Conservation (phyloP, 2,888 invertebrate species). For the Platerodrilus igneus region DNA sequence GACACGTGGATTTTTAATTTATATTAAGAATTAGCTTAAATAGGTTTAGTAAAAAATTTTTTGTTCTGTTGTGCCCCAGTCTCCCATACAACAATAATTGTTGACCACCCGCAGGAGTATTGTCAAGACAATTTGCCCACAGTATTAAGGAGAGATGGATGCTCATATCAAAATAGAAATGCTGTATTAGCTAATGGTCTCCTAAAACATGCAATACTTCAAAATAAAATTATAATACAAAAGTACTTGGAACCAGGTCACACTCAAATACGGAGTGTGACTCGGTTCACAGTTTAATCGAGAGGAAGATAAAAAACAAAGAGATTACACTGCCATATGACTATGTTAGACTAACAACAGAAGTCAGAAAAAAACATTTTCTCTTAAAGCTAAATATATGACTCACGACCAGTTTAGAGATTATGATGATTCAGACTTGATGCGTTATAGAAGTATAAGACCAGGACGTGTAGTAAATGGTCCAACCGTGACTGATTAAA, state of each 20-base stretch:
- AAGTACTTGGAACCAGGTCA: slow-evolving; percentile 21
- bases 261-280: slow-evolving; percentile 20
- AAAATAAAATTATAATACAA: slow-evolving; percentile 14
- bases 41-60: no score
- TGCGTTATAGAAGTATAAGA: no score
- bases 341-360: not conserved
- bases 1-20: no score
- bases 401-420: no score
- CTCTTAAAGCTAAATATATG: no score
- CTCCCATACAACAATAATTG: slow-evolving; percentile 6
- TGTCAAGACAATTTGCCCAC: slow-evolving; percentile 8
- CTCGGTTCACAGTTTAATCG: slow-evolving; percentile 1
- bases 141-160: slow-evolving; percentile 16
- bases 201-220: slow-evolving; percentile 8
- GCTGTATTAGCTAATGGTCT: slow-evolving; percentile 16
- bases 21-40: no score
- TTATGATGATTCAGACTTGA: no score
- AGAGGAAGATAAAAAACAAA: slow-evolving; percentile 1
- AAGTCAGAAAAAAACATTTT: slow-evolving; percentile 2
- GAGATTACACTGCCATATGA: slow-evolving; percentile 3
- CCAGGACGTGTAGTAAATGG: no score
- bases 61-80: no score
- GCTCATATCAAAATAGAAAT: slow-evolving; percentile 18
- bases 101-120: slow-evolving; percentile 6
- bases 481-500: no score